Conservation (phyloP, 1,140 invertebrate genomes). For the Zaprionus nigranus region DNA sequence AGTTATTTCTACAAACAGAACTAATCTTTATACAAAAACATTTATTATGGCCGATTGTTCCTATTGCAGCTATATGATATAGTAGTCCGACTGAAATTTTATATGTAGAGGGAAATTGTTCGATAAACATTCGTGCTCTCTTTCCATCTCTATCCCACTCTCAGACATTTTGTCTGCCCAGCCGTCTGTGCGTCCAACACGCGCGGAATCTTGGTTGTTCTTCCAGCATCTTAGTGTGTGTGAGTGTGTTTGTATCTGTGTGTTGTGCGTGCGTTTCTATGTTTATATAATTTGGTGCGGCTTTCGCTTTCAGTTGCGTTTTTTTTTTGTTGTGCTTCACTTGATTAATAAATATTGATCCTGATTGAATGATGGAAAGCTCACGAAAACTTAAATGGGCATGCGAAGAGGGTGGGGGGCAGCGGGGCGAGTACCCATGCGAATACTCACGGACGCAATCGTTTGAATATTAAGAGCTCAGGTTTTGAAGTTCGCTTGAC, state of each 20-base stretch:
- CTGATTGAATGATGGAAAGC: conserved; percentile 81
- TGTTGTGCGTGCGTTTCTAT: conserved; percentile 35
- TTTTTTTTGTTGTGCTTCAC: conserved; percentile 32
- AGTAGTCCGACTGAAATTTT: no score
- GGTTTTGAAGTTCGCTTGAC: conserved; percentile 70
- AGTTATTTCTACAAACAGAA: no score
- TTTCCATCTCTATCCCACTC: no score
- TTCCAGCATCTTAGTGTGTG: conserved; percentile 10
- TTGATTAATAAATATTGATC: conserved; percentile 82
- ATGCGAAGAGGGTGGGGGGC: neutral
- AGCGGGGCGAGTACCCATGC: neutral
- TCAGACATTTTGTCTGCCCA: conserved; percentile 28
- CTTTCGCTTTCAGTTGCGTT: conserved; percentile 30
- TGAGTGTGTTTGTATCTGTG: conserved; percentile 4
- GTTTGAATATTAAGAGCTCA: conserved; percentile 66
- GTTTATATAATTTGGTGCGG: conserved; percentile 40
- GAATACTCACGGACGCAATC: neutral
- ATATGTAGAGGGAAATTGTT: no score
- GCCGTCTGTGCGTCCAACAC: conserved; percentile 60
- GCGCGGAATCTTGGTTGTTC: conserved; percentile 65
- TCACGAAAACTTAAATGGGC: conserved; percentile 62
- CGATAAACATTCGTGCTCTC: no score
- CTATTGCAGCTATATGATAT: no score
- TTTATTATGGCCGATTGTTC: no score
- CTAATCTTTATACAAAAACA: no score